Percentiles rank a stretch among this genome's conserved stretches.
Conservation (phyloP, 2,113 vertebrate genomes). For the Glaucidium brasilianum region DNA sequence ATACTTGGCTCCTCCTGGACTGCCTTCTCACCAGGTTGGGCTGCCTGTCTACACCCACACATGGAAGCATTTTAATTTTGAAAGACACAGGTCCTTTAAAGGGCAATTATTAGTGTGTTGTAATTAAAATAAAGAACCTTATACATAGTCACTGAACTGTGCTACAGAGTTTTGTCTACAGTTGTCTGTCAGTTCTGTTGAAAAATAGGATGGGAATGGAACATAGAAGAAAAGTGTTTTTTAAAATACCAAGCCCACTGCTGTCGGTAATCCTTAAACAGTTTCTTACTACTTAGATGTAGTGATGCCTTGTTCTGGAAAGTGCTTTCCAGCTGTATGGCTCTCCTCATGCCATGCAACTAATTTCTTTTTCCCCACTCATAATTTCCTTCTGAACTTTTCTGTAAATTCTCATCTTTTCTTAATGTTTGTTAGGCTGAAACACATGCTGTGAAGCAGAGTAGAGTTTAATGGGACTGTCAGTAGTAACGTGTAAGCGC, state of each 20-base stretch:
- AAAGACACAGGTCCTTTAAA: background rate
- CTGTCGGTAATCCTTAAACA: background rate
- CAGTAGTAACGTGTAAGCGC: rapidly evolving
- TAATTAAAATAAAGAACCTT: background rate
- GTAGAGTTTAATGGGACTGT: background rate
- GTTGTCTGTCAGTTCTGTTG: background rate
- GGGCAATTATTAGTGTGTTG: background rate
- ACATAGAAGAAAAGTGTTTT: background rate
- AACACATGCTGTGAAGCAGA: background rate
- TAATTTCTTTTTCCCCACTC: background rate
- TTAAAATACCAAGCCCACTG: background rate
- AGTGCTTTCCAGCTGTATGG: background rate
- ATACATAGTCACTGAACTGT: background rate
- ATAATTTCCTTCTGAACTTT: background rate
- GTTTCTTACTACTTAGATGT: background rate
- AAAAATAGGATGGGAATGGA: background rate
- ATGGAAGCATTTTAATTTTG: background rate
- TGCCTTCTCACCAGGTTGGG: rapidly evolving
- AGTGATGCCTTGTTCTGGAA: background rate
- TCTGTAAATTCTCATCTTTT: background rate
- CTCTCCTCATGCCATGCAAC: background rate
- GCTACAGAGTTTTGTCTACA: background rate
- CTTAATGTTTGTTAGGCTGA: background rate
- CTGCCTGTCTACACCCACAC: background rate
- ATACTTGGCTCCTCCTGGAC: rapidly evolving